Evolutionary conservation across 1,140 invertebrate genomes (phyloP), one percentile per base, ranked within the genome.

Genomic region (Dermatophagoides farinae): DNA sequence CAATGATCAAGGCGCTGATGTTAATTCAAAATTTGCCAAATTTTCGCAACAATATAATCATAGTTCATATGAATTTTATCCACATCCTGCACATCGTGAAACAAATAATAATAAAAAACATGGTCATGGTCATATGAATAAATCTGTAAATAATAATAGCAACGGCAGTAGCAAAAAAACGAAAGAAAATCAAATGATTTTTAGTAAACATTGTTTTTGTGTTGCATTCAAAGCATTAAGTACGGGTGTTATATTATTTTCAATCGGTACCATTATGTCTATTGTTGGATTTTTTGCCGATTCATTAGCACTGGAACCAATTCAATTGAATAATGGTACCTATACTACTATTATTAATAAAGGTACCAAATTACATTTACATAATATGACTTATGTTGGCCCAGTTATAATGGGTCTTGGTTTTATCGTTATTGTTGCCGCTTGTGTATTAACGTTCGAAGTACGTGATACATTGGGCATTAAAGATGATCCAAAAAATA

Each of bases 361-460:
- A 8, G 61, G 53, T 31, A 62, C 25, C 14, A 60, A 47, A 11
- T 12, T 41, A 31, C 85, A 88, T 68, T 76, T 90, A 39, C 88
- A 88, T 71, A 90, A 91, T 69, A 74, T 91, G 0, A 88, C 86
- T 0, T 90, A 89, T 67, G 86, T 86, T 2, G 88, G 87, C 10
- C 88, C 88, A 10, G 88, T 89, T 61, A 83, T 91, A 25, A 90
- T 91, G 88, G 88, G 87, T 40, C 80, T 90, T 41, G 88, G 88
- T 75, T 86, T 85, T 84, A 77, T 92, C 68, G 88, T 90, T 59
- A 85, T 92, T 6, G 86, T 91, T 1, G 87, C 88, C 8, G 86
- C 86, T 0, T 90, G 86, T 65, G 88, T 92, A n/a, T 88, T 91
- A 85, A 90, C 87, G 0, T 91, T 90, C 67, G 87, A 90, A 69